Conservation (phyloP, 2,113 vertebrate genomes). For the Etheostoma spectabile region DNA sequence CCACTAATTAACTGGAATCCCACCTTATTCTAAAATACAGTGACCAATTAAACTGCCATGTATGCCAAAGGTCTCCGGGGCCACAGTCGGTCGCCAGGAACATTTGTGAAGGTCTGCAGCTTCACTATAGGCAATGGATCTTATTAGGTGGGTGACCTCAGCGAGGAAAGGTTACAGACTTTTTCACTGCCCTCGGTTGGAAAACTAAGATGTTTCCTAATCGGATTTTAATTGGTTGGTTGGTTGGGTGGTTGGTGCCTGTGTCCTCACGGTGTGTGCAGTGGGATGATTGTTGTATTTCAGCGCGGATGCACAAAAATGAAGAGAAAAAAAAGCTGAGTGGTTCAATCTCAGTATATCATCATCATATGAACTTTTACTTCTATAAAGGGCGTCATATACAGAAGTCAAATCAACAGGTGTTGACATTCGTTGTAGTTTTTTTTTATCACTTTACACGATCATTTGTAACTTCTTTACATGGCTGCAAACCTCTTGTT, state of each 20-base stretch:
- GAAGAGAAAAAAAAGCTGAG: not conserved
- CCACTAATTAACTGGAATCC: slow-evolving; percentile 98
- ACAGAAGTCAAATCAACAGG: slow-evolving; percentile 29
- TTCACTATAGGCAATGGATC: slow-evolving; percentile 89
- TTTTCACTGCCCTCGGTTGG: slow-evolving; percentile 78
- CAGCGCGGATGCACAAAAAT: slow-evolving; percentile 12
- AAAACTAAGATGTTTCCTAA: slow-evolving; percentile 85
- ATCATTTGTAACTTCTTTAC: not conserved
- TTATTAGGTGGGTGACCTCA: slow-evolving; percentile 87
- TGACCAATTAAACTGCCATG: slow-evolving; percentile 92
- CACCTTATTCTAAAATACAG: slow-evolving; percentile 87
- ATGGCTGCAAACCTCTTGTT: not conserved
- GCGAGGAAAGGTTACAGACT: slow-evolving; percentile 82
- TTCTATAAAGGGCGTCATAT: not conserved
- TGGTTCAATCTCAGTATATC: not conserved
- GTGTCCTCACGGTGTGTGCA: slow-evolving; percentile 57
- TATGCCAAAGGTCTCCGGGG: slow-evolving; percentile 89
- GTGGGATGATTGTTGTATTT: slow-evolving; percentile 46
- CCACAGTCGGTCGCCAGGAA: slow-evolving; percentile 85
- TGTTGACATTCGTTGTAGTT: slow-evolving; percentile 1
- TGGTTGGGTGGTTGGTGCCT: slow-evolving; percentile 65
- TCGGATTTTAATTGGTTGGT: slow-evolving; percentile 87
- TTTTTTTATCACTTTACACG: not conserved
- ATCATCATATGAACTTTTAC: not conserved
- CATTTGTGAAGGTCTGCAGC: slow-evolving; percentile 88